Percentiles rank a stretch among this genome's conserved stretches.
phyloP scores from a whole-genome alignment of 2,113 vertebrate genomes.

The Mormyrus lacerda region DNA sequence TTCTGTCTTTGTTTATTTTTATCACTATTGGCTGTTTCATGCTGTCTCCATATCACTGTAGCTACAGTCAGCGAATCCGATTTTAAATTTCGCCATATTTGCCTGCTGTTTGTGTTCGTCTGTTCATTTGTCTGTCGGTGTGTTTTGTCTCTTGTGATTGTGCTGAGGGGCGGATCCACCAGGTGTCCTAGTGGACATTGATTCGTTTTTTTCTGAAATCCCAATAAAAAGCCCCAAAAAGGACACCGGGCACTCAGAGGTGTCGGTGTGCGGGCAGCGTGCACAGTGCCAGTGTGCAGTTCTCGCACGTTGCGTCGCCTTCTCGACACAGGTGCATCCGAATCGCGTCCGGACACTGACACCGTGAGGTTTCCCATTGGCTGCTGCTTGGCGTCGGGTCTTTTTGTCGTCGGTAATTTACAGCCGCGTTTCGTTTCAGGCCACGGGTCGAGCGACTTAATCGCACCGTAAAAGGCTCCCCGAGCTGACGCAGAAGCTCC shows the following conservation, averaged over 20 bases:
- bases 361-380: neutral
- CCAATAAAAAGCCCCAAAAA: neutral
- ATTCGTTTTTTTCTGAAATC: neutral
- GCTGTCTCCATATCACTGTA: neutral
- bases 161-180: neutral
- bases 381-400: constrained; percentile 19
- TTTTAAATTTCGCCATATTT: neutral
- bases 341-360: constrained; percentile 29
- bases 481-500: constrained; percentile 47
- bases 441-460: constrained; percentile 36
- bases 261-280: neutral
- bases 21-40: neutral
- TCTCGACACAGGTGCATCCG: constrained; percentile 8
- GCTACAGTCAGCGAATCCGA: neutral
- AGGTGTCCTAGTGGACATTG: neutral
- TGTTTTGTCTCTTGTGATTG: neutral
- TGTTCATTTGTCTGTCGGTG: neutral
- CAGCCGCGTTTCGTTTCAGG: constrained; percentile 40
- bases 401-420: constrained; percentile 34
- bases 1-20: neutral
- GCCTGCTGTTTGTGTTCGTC: neutral
- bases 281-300: neutral
- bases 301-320: neutral
- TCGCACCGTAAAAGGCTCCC: constrained; percentile 46
- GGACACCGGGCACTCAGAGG: neutral